These are phyloP conservation scores for Archips xylosteana DNA, from an alignment of 2,888 invertebrate genomes.

Conservation along the genomic window DNA sequence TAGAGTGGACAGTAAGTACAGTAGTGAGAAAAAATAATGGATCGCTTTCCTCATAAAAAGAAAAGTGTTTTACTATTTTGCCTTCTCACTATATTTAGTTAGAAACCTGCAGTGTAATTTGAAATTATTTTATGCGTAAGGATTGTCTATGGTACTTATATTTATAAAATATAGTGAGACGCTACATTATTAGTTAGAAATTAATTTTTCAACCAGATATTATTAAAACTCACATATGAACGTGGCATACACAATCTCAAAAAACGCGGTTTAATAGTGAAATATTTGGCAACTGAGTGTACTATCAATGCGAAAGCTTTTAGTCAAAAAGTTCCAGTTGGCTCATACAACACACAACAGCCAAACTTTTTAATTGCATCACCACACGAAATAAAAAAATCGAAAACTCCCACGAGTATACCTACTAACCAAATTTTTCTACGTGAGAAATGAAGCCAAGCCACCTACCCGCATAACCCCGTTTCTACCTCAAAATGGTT, in stretches of 20 bases:
- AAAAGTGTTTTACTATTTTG: no score
- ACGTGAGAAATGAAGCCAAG: conserved; percentile 21
- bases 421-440: conserved; percentile 12
- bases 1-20: not conserved
- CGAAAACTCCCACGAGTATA: not conserved
- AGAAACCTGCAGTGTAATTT: not conserved
- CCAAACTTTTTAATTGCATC: conserved; percentile 22
- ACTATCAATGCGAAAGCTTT: not conserved
- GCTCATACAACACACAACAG: conserved; percentile 4
- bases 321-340: conserved; percentile 17
- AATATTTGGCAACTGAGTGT: not conserved
- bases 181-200: no score
- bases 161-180: no score
- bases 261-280: not conserved
- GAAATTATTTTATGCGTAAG: no score
- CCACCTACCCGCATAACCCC: conserved; percentile 9
- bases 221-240: not conserved
- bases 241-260: not conserved
- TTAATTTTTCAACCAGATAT: no score
- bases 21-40: not conserved
- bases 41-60: no score
- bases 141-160: no score
- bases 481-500: conserved; percentile 1
- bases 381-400: conserved; percentile 16
- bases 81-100: no score